phyloP scores from a whole-genome alignment of 2,797 vertebrate genomes.

The Yasuhikotakia modesta region DNA sequence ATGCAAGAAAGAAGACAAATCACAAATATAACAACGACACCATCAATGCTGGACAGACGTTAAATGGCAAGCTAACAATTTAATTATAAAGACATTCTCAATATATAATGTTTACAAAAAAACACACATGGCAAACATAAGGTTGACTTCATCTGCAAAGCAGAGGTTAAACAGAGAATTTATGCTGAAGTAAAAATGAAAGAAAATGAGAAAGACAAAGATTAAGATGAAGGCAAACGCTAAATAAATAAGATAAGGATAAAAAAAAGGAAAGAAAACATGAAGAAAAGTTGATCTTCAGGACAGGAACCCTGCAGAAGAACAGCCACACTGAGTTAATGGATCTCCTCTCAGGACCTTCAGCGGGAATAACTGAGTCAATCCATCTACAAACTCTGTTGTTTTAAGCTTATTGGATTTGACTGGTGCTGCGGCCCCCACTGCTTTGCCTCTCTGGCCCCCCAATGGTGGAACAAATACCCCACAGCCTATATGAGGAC shows the following conservation, averaged over 20 bases:
- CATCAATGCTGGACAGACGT: no score
- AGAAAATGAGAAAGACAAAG: no score
- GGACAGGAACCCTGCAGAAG: not conserved
- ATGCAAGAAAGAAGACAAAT: no score
- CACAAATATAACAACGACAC: no score
- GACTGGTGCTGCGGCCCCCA: not conserved
- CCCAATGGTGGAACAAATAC: conserved; percentile 16
- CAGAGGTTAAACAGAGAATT: no score
- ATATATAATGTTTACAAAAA: no score
- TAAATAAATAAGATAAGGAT: not conserved
- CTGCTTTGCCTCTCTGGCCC: not conserved
- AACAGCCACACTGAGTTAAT: not conserved
- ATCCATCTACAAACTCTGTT: not conserved
- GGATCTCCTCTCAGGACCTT: not conserved
- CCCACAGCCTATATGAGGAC: conserved; percentile 4
- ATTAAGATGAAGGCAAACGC: no score
- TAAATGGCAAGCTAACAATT: no score
- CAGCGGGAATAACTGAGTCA: not conserved
- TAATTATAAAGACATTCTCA: no score
- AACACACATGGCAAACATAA: no score
- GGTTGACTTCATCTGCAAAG: no score
- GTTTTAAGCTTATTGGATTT: conserved; percentile 5
- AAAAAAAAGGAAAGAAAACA: not conserved
- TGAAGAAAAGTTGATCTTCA: not conserved
- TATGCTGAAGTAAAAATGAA: no score